These are phyloP conservation scores for Cepaea nemoralis DNA, from an alignment of 1,140 invertebrate species.

Conservation along the genomic window DNA sequence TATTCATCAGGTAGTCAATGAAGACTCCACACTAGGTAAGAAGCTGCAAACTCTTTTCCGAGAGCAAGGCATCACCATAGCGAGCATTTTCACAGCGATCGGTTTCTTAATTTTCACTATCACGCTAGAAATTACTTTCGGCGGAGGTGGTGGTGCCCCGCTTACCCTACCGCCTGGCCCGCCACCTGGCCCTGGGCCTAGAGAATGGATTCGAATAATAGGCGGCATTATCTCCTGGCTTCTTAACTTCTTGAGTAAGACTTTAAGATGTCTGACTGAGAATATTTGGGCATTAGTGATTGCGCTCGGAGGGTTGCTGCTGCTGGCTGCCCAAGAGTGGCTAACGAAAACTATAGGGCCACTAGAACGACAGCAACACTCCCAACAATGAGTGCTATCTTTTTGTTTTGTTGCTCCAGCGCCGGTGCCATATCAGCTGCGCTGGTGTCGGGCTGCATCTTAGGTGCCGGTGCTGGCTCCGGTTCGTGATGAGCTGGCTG, in stretches of 20 bases:
- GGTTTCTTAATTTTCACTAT: background rate
- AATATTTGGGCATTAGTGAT: background rate
- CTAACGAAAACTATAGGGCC: background rate
- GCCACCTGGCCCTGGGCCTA: no score
- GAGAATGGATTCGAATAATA: no score
- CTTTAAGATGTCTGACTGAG: background rate
- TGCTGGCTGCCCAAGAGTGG: background rate
- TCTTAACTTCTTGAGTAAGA: no score
- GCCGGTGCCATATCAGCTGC: background rate
- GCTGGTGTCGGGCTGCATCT: background rate
- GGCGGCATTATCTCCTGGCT: no score
- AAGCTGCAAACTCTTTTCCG: background rate
- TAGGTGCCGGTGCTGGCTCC: background rate
- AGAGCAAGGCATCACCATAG: background rate
- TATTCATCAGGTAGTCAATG: background rate
- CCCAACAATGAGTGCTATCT: background rate
- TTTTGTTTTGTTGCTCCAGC: background rate
- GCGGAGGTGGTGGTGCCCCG: slow-evolving; percentile 42
- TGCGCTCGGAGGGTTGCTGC: background rate
- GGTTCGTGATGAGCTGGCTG: background rate
- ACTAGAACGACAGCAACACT: background rate
- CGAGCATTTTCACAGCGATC: background rate
- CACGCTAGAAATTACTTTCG: background rate
- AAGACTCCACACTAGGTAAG: background rate
- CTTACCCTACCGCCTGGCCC: no score